phyloP scores from a whole-genome alignment of 2,888 invertebrate genomes.

The Podabrus alpinus region DNA sequence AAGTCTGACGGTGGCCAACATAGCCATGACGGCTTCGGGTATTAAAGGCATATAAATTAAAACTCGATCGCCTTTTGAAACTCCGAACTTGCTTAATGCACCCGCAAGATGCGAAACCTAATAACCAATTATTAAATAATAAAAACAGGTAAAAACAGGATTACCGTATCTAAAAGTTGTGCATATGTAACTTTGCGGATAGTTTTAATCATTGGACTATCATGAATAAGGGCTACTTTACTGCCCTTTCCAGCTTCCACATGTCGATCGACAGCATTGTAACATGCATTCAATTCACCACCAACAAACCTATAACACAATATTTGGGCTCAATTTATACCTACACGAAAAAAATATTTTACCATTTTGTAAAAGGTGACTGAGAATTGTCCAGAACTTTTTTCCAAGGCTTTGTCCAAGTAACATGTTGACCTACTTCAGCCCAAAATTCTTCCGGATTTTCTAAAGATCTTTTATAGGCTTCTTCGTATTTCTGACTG shows the following conservation, averaged over 20 bases:
- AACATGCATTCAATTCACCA: slow-evolving; percentile 89
- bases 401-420: slow-evolving; percentile 86
- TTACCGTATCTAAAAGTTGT: slow-evolving; percentile 78
- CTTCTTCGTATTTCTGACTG: slow-evolving; percentile 64
- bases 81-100: slow-evolving; percentile 76
- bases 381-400: slow-evolving; percentile 81
- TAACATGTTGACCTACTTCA: slow-evolving; percentile 71
- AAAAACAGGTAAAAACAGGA: background rate
- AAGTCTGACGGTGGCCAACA: slow-evolving; percentile 84
- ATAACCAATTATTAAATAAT: slow-evolving; percentile 24
- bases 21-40: slow-evolving; percentile 86
- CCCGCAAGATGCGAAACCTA: slow-evolving; percentile 80
- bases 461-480: slow-evolving; percentile 69
- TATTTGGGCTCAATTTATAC: background rate
- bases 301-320: slow-evolving; percentile 73
- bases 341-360: slow-evolving; percentile 38
- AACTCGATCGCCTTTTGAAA: slow-evolving; percentile 80
- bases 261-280: slow-evolving; percentile 92
- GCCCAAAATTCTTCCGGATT: slow-evolving; percentile 87
- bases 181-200: slow-evolving; percentile 78
- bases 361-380: slow-evolving; percentile 91
- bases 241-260: slow-evolving; percentile 78
- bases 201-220: slow-evolving; percentile 84
- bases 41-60: slow-evolving; percentile 95
- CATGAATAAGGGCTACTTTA: slow-evolving; percentile 83